These are phyloP conservation scores for Marmota flaviventris DNA, from an alignment of 2,113 vertebrate species.

Conservation along the genomic window DNA sequence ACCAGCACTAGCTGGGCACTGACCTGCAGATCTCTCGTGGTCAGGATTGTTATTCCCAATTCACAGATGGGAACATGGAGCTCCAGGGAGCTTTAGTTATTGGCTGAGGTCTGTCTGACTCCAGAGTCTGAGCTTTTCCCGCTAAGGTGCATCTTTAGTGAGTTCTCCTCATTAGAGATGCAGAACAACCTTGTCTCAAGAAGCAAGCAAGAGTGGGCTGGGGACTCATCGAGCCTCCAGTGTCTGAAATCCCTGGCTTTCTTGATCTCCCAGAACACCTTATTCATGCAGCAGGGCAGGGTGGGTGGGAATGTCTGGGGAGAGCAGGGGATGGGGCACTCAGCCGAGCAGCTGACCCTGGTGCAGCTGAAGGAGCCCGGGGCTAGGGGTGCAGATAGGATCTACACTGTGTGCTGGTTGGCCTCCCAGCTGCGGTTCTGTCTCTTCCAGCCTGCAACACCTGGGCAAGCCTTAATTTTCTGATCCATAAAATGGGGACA, in stretches of 20 bases:
- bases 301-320: too few relatives aligned
- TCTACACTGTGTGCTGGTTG: fast-evolving
- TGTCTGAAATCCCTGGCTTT: background rate
- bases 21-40: background rate
- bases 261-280: background rate
- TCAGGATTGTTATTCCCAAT: background rate
- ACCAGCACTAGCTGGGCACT: too few relatives aligned
- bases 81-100: background rate
- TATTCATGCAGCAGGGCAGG: fast-evolving
- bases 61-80: background rate
- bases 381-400: background rate
- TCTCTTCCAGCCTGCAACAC: background rate
- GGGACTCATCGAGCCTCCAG: background rate
- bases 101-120: background rate
- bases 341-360: background rate
- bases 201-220: background rate
- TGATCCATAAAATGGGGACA: background rate
- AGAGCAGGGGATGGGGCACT: too few relatives aligned
- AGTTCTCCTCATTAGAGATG: background rate
- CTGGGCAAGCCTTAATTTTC: background rate
- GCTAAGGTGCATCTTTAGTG: background rate
- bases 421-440: background rate
- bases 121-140: background rate
- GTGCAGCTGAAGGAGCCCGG: background rate
- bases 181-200: background rate